Conservation (phyloP, 2,113 vertebrate genomes). For the Brachionichthys hirsutus region DNA sequence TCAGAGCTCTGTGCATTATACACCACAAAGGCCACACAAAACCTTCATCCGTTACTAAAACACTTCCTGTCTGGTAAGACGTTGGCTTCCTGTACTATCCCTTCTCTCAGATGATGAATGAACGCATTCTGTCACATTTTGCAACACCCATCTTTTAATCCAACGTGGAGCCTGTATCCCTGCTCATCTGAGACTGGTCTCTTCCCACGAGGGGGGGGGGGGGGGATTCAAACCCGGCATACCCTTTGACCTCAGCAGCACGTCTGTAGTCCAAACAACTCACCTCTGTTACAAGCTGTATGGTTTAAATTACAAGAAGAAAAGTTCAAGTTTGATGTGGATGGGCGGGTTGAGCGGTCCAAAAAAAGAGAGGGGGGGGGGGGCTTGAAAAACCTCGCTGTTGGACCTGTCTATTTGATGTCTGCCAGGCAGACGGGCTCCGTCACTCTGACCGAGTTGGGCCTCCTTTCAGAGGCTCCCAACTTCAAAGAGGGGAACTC, state of each 20-base stretch:
- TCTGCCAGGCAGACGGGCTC: constrained; percentile 53
- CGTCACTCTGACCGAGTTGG: constrained; percentile 53
- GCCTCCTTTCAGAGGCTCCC: constrained; percentile 43
- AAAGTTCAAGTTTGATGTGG: constrained; percentile 50
- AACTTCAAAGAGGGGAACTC: constrained; percentile 72
- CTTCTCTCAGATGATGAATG: not conserved
- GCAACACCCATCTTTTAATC: constrained; percentile 11
- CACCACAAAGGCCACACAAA: constrained; percentile 10
- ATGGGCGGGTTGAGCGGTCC: constrained; percentile 31
- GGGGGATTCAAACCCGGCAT: constrained; percentile 33
- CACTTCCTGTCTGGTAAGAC: constrained; percentile 1
- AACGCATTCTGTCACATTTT: not conserved
- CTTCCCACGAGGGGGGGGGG: constrained; percentile 47
- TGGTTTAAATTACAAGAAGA: constrained; percentile 69
- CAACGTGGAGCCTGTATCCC: not conserved
- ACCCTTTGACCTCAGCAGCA: constrained; percentile 65
- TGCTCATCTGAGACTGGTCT: constrained; percentile 27
- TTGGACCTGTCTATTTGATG: constrained; percentile 67
- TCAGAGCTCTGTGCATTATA: not conserved
- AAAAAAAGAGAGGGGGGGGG: constrained; percentile 9
- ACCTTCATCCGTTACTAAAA: constrained; percentile 3
- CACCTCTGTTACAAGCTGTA: constrained; percentile 52
- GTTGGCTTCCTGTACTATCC: not conserved
- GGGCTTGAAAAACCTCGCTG: constrained; percentile 41
- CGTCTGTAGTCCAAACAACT: constrained; percentile 68